Percentiles rank a stretch among this genome's conserved stretches.
phyloP scores from a whole-genome alignment of 2,797 vertebrate species.

The Orientallactaga sibirica region DNA sequence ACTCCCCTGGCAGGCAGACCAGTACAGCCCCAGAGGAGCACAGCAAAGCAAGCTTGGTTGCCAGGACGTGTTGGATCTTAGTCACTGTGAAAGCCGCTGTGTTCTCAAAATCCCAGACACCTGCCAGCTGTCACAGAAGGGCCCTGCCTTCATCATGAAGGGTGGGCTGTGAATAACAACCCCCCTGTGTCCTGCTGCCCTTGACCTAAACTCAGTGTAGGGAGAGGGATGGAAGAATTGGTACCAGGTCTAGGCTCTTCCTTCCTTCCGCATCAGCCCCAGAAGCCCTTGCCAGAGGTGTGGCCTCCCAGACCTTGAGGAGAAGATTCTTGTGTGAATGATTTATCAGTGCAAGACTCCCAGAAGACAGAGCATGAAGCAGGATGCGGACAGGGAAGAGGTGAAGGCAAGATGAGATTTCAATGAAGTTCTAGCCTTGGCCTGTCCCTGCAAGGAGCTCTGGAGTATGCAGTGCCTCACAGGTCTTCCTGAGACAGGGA shows the following conservation, averaged over 20 bases:
- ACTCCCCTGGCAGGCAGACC: constrained; percentile 71
- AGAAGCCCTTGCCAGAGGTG: background rate
- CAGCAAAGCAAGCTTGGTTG: background rate
- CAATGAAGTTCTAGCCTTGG: background rate
- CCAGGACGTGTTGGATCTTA: background rate
- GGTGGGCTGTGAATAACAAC: background rate
- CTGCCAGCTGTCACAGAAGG: background rate
- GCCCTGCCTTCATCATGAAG: background rate
- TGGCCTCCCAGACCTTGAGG: background rate
- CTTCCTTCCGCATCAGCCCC: background rate
- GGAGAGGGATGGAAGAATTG: background rate
- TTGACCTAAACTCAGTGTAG: background rate
- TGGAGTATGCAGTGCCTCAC: background rate
- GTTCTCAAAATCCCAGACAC: background rate
- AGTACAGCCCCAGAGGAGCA: constrained; percentile 2
- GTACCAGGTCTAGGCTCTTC: background rate
- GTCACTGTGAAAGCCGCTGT: background rate
- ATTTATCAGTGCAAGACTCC: background rate
- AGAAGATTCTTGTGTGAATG: background rate
- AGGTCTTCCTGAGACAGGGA: background rate
- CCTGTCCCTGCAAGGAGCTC: background rate
- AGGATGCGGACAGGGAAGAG: background rate
- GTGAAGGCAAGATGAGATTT: background rate
- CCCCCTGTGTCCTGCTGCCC: background rate
- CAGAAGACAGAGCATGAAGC: background rate